Base-by-base conservation (phyloP, 2,888 invertebrate species). In the Lycophotia porphyrea region DNA sequence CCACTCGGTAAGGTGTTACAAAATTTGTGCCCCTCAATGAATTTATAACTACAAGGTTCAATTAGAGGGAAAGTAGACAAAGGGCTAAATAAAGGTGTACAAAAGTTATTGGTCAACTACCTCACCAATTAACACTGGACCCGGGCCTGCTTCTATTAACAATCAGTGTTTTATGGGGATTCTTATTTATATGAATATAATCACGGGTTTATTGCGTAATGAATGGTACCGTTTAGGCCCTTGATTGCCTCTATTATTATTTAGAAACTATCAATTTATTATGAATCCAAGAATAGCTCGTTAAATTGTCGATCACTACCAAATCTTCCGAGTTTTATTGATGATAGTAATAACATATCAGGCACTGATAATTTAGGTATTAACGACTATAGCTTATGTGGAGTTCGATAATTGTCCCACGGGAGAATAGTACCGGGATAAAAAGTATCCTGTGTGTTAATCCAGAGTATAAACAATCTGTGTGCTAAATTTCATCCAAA, bases 31-130 rank as follows among this genome's bases (percentile, higher is more conserved):
- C 91, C 92, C 91, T 93, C 93, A 94, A 93, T 94, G 93, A 94
- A 94, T 94, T 94, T 94, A 95, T 94, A 93, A 93, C 93, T 93
- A 95, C 95, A 93, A 93, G 93, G 88, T 88, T 92, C 95, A 95
- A 96, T 96, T 95, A 96, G 93, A 93, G 95, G 92, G 95, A 96
- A 96, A 96, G 95, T 90, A 92, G 79, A 95, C 93, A 93, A 94
- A 93, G 93, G 93, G 91, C 88, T 74, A 88, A 83, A 87, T 74
- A 88, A 83, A 87, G 84, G 81, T 85, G 84, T 83, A 82, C 87
- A 85, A 83, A 87, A 87, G 87, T 89, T 87, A 88, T 89, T 89
- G 78, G 87, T 89, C 84, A 78, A 87, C 88, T 86, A 87, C 80
- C 79, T 82, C 71, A 78, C 84, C 88, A 89, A 89, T 91, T 89